A percentile compares a stretch with the other conserved stretches of the same genome.
Conservation (phyloP, 2,113 vertebrate genomes). For the Coptodon bakossiorum region DNA sequence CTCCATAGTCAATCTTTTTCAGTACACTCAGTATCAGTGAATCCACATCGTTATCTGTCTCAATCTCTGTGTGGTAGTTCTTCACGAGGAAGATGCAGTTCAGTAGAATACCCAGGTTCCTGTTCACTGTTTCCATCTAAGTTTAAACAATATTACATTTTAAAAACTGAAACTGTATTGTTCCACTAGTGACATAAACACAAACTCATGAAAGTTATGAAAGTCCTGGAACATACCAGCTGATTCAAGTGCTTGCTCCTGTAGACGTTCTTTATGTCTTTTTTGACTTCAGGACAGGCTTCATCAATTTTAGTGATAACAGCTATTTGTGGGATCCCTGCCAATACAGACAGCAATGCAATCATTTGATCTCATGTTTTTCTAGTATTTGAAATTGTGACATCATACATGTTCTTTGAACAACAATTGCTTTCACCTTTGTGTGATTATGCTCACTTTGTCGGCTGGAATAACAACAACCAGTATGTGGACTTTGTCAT, state of each 20-base stretch:
- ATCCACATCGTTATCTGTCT: accelerated
- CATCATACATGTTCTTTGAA: neutral
- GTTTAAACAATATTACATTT: accelerated
- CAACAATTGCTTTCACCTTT: neutral
- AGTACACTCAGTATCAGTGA: no score
- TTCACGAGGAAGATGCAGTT: neutral
- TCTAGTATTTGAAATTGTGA: accelerated
- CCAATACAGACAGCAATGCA: neutral
- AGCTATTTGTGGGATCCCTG: neutral
- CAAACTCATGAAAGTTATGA: neutral
- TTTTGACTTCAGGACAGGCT: neutral
- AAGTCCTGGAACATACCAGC: accelerated
- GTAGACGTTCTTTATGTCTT: accelerated
- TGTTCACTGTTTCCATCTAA: accelerated
- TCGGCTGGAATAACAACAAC: accelerated
- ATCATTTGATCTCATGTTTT: neutral
- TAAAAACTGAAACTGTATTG: accelerated
- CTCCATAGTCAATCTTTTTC: no score
- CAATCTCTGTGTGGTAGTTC: neutral
- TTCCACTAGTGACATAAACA: neutral
- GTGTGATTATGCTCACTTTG: accelerated
- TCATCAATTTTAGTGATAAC: accelerated
- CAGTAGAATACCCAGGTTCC: accelerated
- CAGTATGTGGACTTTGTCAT: accelerated
- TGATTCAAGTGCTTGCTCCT: accelerated